Evolutionary conservation across 53 echinoderm and acorn worm genomes (phyloP).

Genomic region (Patiria pectinifera): DNA sequence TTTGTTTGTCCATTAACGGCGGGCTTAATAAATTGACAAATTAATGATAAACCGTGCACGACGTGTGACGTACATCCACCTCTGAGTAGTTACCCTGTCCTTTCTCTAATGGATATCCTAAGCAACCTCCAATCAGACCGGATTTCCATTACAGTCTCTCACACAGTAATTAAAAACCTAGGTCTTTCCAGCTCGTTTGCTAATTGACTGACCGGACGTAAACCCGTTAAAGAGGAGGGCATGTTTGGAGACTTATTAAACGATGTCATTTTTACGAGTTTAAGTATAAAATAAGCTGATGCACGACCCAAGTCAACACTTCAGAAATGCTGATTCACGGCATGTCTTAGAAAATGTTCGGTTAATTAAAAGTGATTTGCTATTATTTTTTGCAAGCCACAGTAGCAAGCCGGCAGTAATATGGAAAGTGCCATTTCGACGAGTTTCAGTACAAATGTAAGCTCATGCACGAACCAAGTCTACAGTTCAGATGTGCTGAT

Average conservation of each 20-base stretch:
- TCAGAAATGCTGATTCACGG: too few relatives aligned
- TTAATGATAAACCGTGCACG: not conserved
- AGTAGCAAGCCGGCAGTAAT: too few relatives aligned
- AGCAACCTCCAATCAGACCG: not conserved
- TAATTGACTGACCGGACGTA: too few relatives aligned
- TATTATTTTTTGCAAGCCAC: too few relatives aligned
- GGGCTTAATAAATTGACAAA: not conserved
- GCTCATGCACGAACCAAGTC: not conserved
- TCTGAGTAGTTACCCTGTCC: not conserved
- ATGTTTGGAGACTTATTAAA: too few relatives aligned
- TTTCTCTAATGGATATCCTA: not conserved
- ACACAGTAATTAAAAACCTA: not conserved
- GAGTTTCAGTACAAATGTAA: not conserved
- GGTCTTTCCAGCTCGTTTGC: not conserved
- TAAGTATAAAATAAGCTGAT: too few relatives aligned
- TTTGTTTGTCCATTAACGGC: not conserved
- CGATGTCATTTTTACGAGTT: too few relatives aligned
- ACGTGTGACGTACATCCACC: not conserved
- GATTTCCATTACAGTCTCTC: not conserved
- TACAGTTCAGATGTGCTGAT: not conserved
- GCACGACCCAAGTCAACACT: too few relatives aligned
- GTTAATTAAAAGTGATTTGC: too few relatives aligned
- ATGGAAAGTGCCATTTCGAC: too few relatives aligned
- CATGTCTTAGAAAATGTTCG: too few relatives aligned
- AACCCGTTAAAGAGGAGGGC: too few relatives aligned